Evolutionary conservation across 2,797 vertebrate genomes (phyloP).

Genomic region (Chromobotia macracanthus): DNA sequence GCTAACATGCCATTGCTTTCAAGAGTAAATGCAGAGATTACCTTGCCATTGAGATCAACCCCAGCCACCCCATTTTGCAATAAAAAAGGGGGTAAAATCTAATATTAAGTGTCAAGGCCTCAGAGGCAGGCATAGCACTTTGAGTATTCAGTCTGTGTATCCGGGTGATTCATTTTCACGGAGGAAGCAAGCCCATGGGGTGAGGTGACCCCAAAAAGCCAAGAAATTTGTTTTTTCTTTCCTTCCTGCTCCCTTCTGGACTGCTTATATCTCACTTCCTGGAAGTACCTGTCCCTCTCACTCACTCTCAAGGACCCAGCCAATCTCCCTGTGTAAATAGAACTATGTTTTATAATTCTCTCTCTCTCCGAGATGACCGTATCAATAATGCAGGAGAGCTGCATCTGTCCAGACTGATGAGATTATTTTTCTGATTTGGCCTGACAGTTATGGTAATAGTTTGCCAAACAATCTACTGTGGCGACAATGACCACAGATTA

Average conservation of each 20-base stretch:
- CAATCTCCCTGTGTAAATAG: slow-evolving; percentile 99
- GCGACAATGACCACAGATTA: slow-evolving; percentile 94
- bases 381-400: slow-evolving; percentile 98
- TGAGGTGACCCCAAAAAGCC: slow-evolving; percentile 85
- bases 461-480: slow-evolving; percentile 97
- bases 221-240: slow-evolving; percentile 85
- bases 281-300: slow-evolving; percentile 91
- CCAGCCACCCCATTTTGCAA: slow-evolving; percentile 60
- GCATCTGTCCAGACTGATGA: slow-evolving; percentile 93
- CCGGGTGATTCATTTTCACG: slow-evolving; percentile 79
- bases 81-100: slow-evolving; percentile 63
- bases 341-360: slow-evolving; percentile 99
- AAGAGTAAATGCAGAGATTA: slow-evolving; percentile 69
- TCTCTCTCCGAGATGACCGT: slow-evolving; percentile 90
- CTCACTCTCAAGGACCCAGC: slow-evolving; percentile 95
- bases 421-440: slow-evolving; percentile 98
- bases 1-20: slow-evolving; percentile 66
- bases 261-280: slow-evolving; percentile 95
- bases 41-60: slow-evolving; percentile 66
- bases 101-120: slow-evolving; percentile 74
- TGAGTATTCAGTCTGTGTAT: slow-evolving; percentile 79
- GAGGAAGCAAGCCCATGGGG: slow-evolving; percentile 79
- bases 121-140: slow-evolving; percentile 68
- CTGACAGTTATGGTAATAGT: slow-evolving; percentile 99
- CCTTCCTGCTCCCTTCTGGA: slow-evolving; percentile 72